Percentiles rank a stretch among this genome's conserved stretches.
Evolutionary conservation across 2,797 vertebrate species (phyloP).

Genomic region (Chaetodon trifasciatus): DNA sequence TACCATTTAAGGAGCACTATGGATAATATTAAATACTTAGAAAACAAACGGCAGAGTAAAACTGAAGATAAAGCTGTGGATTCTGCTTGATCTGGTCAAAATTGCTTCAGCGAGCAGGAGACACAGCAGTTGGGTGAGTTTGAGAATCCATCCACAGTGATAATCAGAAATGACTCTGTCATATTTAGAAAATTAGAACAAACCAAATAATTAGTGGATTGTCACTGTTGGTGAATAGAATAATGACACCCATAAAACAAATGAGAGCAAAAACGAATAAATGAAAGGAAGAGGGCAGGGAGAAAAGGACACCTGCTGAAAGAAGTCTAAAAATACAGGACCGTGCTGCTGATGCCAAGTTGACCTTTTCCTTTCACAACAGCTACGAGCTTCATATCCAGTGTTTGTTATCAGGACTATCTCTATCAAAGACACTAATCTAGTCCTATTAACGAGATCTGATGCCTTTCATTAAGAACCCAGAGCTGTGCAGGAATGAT

Average conservation of each 20-base stretch:
- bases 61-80: slow-evolving; percentile 2
- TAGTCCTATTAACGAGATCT: not conserved
- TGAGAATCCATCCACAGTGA: not conserved
- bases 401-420: not conserved
- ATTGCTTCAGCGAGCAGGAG: not conserved
- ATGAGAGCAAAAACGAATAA: not conserved
- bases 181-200: not conserved
- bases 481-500: not conserved
- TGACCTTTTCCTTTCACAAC: not conserved
- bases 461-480: slow-evolving; percentile 4
- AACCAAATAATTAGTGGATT: not conserved
- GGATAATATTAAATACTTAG: not conserved
- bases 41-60: not conserved
- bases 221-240: not conserved
- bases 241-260: not conserved
- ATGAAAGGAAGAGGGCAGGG: not conserved
- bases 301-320: not conserved
- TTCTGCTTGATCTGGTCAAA: not conserved
- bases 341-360: not conserved
- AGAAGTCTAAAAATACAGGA: not conserved
- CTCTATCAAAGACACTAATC: not conserved
- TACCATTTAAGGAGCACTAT: no score
- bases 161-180: slow-evolving; percentile 3
- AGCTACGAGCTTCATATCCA: not conserved
- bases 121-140: not conserved